Evolutionary conservation across 23 tunicate species (phyloP).

Genomic region (Oikopleura albicans): DNA sequence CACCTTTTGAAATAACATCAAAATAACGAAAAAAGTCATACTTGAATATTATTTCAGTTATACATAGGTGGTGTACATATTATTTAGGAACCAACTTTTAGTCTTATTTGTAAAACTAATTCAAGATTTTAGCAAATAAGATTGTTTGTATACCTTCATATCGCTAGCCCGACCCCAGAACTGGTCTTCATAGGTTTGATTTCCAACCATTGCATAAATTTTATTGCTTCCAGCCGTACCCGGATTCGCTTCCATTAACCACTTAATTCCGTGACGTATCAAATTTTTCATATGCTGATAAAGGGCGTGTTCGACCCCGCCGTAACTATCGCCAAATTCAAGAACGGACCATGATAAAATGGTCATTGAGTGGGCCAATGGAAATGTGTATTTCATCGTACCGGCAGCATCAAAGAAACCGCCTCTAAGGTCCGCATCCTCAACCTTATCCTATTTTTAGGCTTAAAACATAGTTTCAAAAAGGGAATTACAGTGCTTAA

Average conservation of each 20-base stretch:
- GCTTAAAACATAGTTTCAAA: neutral
- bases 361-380: slow-evolving; percentile 56
- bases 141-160: slow-evolving; percentile 26
- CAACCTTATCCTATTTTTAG: neutral
- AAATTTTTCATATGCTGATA: slow-evolving; percentile 21
- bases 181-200: slow-evolving; percentile 21
- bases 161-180: slow-evolving; percentile 55
- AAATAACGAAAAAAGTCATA: no score
- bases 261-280: slow-evolving; percentile 5
- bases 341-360: slow-evolving; percentile 58
- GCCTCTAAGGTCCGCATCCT: slow-evolving; percentile 24
- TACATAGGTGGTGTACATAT: no score
- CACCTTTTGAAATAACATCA: no score
- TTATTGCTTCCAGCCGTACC: neutral
- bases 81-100: no score
- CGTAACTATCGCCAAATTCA: slow-evolving; percentile 41
- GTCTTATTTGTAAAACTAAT: no score
- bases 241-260: neutral
- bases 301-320: slow-evolving; percentile 13
- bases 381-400: slow-evolving; percentile 43
- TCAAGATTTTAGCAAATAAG: no score
- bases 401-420: slow-evolving; percentile 65
- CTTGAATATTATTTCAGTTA: no score
- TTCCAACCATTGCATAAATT: slow-evolving; percentile 47
- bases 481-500: neutral